Evolutionary conservation across 1,140 invertebrate species (phyloP).

Genomic region (Lordiphosa clarofinis): DNA sequence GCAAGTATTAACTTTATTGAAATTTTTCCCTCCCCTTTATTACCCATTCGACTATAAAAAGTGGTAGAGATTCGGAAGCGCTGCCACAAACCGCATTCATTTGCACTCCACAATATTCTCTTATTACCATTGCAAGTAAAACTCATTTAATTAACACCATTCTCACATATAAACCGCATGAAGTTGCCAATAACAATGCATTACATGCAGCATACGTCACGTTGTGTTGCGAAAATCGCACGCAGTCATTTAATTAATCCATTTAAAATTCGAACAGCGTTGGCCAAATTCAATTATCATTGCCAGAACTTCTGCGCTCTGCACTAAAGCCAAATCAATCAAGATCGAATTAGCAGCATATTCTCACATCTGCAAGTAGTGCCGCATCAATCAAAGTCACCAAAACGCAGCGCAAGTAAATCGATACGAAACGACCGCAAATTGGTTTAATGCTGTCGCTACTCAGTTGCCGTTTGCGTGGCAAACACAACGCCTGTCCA

Average conservation of each 20-base stretch:
- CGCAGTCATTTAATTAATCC: slow-evolving; percentile 19
- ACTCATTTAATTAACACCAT: slow-evolving; percentile 1
- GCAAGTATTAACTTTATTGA: too few species aligned
- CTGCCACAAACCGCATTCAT: background rate
- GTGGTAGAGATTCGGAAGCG: background rate
- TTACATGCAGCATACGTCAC: background rate
- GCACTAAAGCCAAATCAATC: slow-evolving; percentile 29
- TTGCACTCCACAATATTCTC: background rate
- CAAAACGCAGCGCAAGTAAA: slow-evolving; percentile 19
- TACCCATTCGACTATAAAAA: background rate
- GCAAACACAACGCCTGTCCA: slow-evolving; percentile 24
- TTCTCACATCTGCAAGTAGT: slow-evolving; percentile 9
- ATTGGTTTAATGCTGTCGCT: slow-evolving; percentile 40
- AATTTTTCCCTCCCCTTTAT: background rate
- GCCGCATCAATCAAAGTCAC: slow-evolving; percentile 54
- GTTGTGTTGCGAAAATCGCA: slow-evolving; percentile 4
- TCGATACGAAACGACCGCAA: slow-evolving; percentile 21
- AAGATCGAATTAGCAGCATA: slow-evolving; percentile 35
- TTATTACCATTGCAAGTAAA: too few species aligned
- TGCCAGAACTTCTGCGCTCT: slow-evolving; percentile 1
- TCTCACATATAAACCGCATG: background rate
- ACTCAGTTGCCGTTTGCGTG: slow-evolving; percentile 25
- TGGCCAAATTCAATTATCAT: slow-evolving; percentile 10
- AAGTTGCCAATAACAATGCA: slow-evolving; percentile 1
- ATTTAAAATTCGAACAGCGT: background rate